Conservation (phyloP, 2,113 vertebrate genomes). For the Octodon degus region DNA sequence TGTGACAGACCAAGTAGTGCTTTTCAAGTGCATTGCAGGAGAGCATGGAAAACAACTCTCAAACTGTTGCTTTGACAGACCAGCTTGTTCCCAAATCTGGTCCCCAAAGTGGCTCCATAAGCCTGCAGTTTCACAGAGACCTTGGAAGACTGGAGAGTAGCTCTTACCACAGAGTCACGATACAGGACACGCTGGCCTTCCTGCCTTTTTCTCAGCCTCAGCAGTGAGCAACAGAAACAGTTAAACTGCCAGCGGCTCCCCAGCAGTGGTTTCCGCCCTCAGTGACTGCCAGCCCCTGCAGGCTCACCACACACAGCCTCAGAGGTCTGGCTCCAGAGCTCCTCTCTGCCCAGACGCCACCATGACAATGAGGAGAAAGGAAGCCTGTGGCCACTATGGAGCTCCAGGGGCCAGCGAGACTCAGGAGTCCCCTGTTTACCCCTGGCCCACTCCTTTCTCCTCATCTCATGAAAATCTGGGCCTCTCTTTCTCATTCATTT, state of each 20-base stretch:
- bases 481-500: background rate
- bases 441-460: background rate
- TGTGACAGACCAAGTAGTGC: background rate
- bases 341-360: conserved; percentile 62
- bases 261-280: conserved; percentile 71
- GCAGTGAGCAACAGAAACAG: conserved; percentile 65
- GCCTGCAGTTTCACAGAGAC: background rate
- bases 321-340: conserved; percentile 71
- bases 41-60: background rate
- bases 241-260: conserved; percentile 68
- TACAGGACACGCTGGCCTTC: background rate
- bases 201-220: conserved; percentile 39
- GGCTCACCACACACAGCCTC: conserved; percentile 76
- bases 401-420: background rate
- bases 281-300: conserved; percentile 70
- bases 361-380: conserved; percentile 71
- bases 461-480: background rate
- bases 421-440: background rate
- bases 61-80: background rate
- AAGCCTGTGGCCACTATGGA: background rate
- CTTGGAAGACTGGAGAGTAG: background rate
- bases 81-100: background rate
- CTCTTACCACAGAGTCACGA: background rate
- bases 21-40: background rate
- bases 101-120: conserved; percentile 21